Base-by-base conservation (phyloP, 2,888 invertebrate genomes). In the Andrena marginata region DNA sequence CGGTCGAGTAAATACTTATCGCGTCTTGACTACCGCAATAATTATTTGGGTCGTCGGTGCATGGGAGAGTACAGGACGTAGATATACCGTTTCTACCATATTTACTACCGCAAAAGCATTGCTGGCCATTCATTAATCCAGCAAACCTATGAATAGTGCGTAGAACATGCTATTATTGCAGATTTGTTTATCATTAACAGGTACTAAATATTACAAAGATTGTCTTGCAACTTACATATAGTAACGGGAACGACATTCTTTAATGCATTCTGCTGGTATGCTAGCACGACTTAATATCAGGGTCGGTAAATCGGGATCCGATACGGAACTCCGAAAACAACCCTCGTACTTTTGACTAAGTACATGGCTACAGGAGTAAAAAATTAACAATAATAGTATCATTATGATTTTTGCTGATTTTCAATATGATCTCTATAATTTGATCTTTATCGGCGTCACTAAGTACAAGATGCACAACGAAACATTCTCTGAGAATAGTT, bases 1-100 rank as follows among this genome's bases (percentile, higher is more conserved):
- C 96, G 0, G 97, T 97, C 59, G 96, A 95, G 90, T 97, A 97
- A 42, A 97, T 96, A 87, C 96, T 96, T 74, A 96, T 96, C 0
- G 96, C 95, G 35, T 95, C 95, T 0, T 95, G 94, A 0, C 97
- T 97, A 0, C 97, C 97, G 91, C 97, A 97, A 80, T 95, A 95
- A 89, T 96, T 95, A 0, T 94, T 94, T 48, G 95, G 95, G 90
- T 96, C 96, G 76, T 95, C 95, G 7, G 95, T 94, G 87, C 97
- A 97, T 0, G 95, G 94, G 13, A 94, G 95, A 83, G 94, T 94
- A 89, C 96, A 97, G 29, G 88, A 89, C 51, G 85, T 80, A 0
- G 94, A 93, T 1, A 88, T 88, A 4, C 93, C 92, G 62, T 89
- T 84, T 77, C 87, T 90, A 68, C 93, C 93, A 33, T 91, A 93